Conservation (phyloP, 2,888 invertebrate species). For the Altica lythri region DNA sequence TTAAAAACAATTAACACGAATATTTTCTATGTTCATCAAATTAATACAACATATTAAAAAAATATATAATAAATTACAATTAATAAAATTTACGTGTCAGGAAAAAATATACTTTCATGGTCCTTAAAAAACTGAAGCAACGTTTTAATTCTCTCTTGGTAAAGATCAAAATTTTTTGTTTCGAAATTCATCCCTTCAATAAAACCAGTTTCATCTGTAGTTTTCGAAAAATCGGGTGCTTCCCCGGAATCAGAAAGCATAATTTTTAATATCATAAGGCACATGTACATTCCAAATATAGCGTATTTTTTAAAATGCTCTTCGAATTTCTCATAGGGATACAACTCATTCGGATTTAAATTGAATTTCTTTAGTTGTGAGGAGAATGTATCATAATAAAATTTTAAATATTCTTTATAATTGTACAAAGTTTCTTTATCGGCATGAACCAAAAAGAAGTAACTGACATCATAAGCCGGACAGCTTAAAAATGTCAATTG, state of each 20-base stretch:
- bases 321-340: constrained; percentile 34
- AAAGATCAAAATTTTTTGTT: background rate
- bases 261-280: constrained; percentile 22
- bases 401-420: constrained; percentile 40
- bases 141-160: background rate
- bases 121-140: constrained; percentile 14
- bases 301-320: constrained; percentile 21
- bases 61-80: too few relatives aligned
- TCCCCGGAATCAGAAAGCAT: constrained; percentile 25
- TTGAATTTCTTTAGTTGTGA: constrained; percentile 36
- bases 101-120: too few relatives aligned
- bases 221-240: constrained; percentile 13
- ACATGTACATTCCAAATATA: constrained; percentile 21
- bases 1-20: too few relatives aligned
- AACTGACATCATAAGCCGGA: constrained; percentile 46
- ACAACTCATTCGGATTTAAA: constrained; percentile 39
- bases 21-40: too few relatives aligned
- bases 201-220: background rate
- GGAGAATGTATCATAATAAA: constrained; percentile 45
- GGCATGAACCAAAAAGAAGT: constrained; percentile 45
- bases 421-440: constrained; percentile 41
- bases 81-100: too few relatives aligned
- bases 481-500: constrained; percentile 34
- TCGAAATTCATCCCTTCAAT: background rate
- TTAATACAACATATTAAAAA: too few relatives aligned